A percentile compares a stretch with the other conserved stretches of the same genome.
Evolutionary conservation across 2,888 invertebrate species (phyloP).

Genomic region (Campopleginae sp.): DNA sequence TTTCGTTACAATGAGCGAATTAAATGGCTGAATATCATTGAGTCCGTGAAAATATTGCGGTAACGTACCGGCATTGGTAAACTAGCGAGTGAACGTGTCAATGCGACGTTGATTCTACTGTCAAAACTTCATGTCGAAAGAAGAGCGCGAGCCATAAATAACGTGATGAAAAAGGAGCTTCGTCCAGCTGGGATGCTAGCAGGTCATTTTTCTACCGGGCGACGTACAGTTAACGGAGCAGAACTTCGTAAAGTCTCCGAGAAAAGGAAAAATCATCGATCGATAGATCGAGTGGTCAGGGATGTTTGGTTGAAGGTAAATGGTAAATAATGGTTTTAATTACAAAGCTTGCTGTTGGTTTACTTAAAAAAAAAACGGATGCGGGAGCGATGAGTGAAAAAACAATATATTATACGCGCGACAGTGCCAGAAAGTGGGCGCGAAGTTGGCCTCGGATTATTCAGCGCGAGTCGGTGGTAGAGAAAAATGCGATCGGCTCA

Average conservation of each 20-base stretch:
- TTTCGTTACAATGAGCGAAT: background rate
- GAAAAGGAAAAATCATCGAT: background rate
- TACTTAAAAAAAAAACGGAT: background rate
- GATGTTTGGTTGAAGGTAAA: background rate
- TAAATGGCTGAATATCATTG: background rate
- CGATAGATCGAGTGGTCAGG: background rate
- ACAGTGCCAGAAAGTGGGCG: conserved; percentile 12
- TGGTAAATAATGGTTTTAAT: background rate
- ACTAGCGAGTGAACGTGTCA: background rate
- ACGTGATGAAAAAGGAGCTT: background rate
- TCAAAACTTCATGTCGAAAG: background rate
- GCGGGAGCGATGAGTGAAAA: background rate
- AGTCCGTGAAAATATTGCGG: background rate
- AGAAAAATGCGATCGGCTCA: background rate
- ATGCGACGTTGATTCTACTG: conserved; percentile 3
- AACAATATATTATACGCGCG: background rate
- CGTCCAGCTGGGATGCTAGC: background rate
- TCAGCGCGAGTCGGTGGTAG: background rate
- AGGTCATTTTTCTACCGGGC: background rate
- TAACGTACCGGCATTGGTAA: background rate
- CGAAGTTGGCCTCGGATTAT: background rate
- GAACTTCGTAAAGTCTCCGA: background rate
- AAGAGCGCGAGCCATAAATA: background rate
- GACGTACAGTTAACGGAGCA: background rate
- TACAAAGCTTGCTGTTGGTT: background rate